Percentiles rank a stretch among this genome's conserved stretches.
phyloP scores from a whole-genome alignment of 2,113 vertebrate species.

The Epinephelus fuscoguttatus region DNA sequence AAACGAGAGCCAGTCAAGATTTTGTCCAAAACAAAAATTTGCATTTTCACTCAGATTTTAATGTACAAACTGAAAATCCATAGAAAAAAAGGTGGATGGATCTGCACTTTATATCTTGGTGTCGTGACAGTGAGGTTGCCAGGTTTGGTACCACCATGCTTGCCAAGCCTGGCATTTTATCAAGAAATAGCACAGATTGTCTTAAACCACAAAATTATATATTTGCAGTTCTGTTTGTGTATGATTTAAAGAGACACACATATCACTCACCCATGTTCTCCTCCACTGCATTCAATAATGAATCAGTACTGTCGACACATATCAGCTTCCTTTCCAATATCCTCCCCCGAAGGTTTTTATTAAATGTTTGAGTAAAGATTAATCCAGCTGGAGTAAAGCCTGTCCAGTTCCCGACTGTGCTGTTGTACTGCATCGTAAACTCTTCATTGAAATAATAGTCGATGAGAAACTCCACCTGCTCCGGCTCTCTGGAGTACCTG shows the following conservation, averaged over 20 bases:
- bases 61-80: no score
- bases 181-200: no score
- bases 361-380: not conserved
- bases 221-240: no score
- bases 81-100: no score
- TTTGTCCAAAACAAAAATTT: no score
- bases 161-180: no score
- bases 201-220: no score
- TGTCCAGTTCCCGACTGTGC: constrained; percentile 1
- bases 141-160: not conserved
- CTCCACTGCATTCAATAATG: not conserved
- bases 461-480: constrained; percentile 4
- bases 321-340: not conserved
- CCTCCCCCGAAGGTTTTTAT: constrained; percentile 1
- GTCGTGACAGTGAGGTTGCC: no score
- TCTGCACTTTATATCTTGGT: no score
- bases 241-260: no score
- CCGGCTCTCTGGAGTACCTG: not conserved
- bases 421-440: constrained; percentile 35
- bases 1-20: no score
- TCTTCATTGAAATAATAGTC: constrained; percentile 35
- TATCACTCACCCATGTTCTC: constrained; percentile 24
- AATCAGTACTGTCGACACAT: not conserved
- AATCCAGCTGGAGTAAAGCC: not conserved
- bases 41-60: no score